Evolutionary conservation across 2,888 invertebrate species (phyloP), one percentile per base, ranked within the genome.

Genomic region (Cephus spinipes): DNA sequence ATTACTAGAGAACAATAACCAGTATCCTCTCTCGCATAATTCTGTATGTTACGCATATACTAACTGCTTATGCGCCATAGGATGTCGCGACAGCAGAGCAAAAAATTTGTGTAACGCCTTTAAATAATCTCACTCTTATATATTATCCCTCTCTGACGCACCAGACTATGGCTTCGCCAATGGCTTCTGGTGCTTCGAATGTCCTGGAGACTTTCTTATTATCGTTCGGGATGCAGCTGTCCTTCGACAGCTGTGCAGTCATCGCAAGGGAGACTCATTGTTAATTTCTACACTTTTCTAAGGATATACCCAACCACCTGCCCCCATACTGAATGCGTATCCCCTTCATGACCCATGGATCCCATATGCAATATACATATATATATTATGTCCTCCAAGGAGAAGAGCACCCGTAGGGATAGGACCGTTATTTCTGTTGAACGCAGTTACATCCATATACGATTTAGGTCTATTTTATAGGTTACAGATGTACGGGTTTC

Each of bases 231-330:
- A 86, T 79, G 89, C 89, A 89, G 89, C 89, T 89, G 89, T 89
- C 85, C 81, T 79, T 79, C 81, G 84, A 84, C 89, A 89, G 89
- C 87, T 89, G 89, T 85, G 79, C 81, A 81, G 82, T 82, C 79
- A 30, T 40, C 84, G 80, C 83, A 82, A 82, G 55, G 55, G 81
- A 80, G 84, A 81, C 88, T 79, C 79, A 30, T 87, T 80, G 87
- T 86, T 87, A 86, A 86, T 85, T 76, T 84, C 85, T 85, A 84
- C 83, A 74, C 86, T 85, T 85, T 81, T 77, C 80, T 77, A 82
- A 79, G 80, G 73, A 74, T 55, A 77, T 71, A 82, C 83, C 81
- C 83, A 76, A 81, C 80, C 87, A 87, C 86, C 87, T 87, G 87
- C 84, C 83, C 34, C 34, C n/a, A 31, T 35, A 55, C 73, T 40